Evolutionary conservation across 2,113 vertebrate species (phyloP).

Genomic region (Gorsachius goisagi): DNA sequence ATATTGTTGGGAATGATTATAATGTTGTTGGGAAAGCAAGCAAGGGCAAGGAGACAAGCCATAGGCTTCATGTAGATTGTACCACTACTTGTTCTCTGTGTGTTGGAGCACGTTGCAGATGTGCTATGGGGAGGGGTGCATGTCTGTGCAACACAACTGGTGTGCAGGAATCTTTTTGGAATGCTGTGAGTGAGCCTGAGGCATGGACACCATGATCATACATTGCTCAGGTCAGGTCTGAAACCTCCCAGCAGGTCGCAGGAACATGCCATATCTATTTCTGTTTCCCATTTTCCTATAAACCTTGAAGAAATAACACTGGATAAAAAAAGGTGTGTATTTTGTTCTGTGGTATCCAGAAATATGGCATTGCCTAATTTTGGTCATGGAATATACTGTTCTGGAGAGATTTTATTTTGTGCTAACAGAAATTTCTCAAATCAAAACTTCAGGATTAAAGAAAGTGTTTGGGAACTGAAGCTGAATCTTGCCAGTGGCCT

Average conservation of each 20-base stretch:
- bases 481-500: background rate
- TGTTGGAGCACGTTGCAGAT: background rate
- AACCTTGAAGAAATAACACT: background rate
- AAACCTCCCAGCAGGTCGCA: background rate
- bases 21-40: background rate
- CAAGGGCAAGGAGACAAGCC: background rate
- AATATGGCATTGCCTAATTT: background rate
- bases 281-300: background rate
- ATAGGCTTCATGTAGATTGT: background rate
- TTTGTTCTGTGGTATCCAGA: background rate
- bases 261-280: background rate
- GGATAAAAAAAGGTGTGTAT: background rate
- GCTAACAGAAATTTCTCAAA: background rate
- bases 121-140: too few species aligned
- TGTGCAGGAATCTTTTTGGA: background rate
- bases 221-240: background rate
- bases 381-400: background rate
- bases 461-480: background rate
- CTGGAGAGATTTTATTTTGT: background rate
- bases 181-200: background rate
- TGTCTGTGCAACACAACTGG: accelerated
- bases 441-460: background rate
- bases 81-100: background rate
- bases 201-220: background rate
- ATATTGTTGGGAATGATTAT: too few species aligned